Conservation (phyloP, 2,888 invertebrate genomes). For the Megalurothrips usitatus region DNA sequence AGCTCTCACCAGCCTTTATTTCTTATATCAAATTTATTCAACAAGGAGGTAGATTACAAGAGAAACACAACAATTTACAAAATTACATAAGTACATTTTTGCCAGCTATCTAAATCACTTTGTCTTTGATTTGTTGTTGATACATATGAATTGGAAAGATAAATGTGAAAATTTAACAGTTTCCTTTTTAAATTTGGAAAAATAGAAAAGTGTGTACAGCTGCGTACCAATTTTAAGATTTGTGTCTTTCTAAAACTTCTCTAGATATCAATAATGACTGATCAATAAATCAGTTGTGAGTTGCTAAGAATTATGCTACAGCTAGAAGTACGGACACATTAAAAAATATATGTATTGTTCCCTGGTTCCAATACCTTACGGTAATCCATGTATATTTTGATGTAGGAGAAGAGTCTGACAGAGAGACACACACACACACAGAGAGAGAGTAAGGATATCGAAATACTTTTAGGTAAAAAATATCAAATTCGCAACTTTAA, state of each 20-base stretch:
- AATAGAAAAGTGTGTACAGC: slow-evolving; percentile 6
- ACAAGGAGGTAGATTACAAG: neutral
- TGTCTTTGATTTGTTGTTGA: neutral
- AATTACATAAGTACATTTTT: neutral
- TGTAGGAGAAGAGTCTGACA: neutral
- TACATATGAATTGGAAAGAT: neutral
- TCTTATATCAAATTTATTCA: neutral
- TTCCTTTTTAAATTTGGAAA: neutral
- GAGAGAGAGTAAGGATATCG: neutral
- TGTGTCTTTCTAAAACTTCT: neutral
- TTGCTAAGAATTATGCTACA: neutral
- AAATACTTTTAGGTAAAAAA: neutral
- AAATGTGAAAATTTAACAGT: neutral
- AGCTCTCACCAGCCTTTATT: neutral
- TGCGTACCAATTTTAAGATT: neutral
- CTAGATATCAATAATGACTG: neutral
- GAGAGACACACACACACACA: neutral
- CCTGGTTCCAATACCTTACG: slow-evolving; percentile 7
- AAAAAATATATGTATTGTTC: slow-evolving; percentile 23
- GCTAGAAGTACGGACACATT: neutral
- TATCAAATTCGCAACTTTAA: neutral
- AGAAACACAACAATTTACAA: neutral
- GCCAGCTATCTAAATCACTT: neutral
- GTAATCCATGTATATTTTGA: neutral
- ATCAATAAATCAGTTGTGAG: neutral